Evolutionary conservation across 2,113 vertebrate species (phyloP).

Genomic region (Hippocampus zosterae): DNA sequence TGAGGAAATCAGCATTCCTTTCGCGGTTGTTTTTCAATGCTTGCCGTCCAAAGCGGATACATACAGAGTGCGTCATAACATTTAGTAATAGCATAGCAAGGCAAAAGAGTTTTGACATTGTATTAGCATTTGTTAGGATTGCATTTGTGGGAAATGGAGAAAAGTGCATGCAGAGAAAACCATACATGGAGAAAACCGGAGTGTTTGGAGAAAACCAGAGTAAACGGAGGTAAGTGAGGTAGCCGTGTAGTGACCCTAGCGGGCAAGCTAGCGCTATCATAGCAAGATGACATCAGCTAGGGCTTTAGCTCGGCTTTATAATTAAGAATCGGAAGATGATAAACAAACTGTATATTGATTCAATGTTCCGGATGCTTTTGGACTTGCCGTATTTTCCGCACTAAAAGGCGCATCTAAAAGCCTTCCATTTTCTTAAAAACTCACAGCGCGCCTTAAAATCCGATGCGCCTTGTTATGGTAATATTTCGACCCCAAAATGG

Average conservation of each 20-base stretch:
- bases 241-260: no score
- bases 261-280: no score
- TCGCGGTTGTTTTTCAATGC: background rate
- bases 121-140: background rate
- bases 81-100: background rate
- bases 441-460: no score
- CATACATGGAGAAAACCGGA: background rate
- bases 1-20: conserved; percentile 8
- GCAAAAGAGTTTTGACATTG: background rate
- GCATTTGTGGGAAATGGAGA: no score
- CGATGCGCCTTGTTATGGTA: no score
- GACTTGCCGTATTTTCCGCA: no score
- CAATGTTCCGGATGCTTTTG: background rate
- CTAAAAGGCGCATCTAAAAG: no score
- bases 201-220: background rate
- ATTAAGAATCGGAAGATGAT: background rate
- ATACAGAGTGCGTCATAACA: background rate
- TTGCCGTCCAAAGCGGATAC: background rate
- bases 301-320: no score
- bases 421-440: no score
- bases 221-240: background rate
- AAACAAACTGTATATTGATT: background rate
- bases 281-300: no score
- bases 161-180: no score
- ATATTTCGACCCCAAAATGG: no score